phyloP scores from a whole-genome alignment of 2,888 invertebrate species.

The Macaria liturata region DNA sequence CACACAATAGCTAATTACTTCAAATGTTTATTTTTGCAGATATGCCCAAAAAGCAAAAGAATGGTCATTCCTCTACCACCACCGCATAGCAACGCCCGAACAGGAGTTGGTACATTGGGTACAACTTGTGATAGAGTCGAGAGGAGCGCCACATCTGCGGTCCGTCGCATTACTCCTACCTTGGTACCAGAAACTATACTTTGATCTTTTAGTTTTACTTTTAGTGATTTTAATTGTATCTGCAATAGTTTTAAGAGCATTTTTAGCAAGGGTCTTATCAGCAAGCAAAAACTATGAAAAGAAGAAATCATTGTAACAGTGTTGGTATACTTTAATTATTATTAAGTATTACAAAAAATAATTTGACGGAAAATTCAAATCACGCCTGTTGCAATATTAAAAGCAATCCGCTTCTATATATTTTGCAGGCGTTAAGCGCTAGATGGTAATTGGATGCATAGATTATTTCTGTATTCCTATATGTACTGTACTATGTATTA shows the following conservation, averaged over 20 bases:
- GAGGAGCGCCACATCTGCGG: slow-evolving; percentile 40
- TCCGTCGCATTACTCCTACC: slow-evolving; percentile 39
- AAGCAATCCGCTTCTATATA: too few relatives aligned
- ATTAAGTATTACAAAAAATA: too few relatives aligned
- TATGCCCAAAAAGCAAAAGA: slow-evolving; percentile 38
- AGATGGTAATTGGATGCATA: too few relatives aligned
- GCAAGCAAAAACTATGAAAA: slow-evolving; percentile 14
- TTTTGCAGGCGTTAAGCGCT: too few relatives aligned
- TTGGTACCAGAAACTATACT: slow-evolving; percentile 42
- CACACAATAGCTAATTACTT: too few relatives aligned
- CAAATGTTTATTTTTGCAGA: slow-evolving; percentile 17
- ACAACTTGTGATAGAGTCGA: slow-evolving; percentile 38
- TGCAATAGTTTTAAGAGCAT: slow-evolving; percentile 7
- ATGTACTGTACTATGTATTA: too few relatives aligned
- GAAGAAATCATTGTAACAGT: slow-evolving; percentile 9
- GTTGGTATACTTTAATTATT: too few relatives aligned
- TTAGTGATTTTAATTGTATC: slow-evolving; percentile 12
- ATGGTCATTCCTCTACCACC: slow-evolving; percentile 44
- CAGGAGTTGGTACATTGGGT: slow-evolving; percentile 43
- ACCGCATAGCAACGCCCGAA: slow-evolving; percentile 37
- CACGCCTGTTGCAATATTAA: too few relatives aligned
- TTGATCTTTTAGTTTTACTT: slow-evolving; percentile 35
- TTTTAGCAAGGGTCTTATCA: slow-evolving; percentile 12
- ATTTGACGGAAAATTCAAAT: too few relatives aligned
- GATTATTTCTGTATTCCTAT: too few relatives aligned